These are phyloP conservation scores for Toxotes chatareus DNA, from an alignment of 2,113 vertebrate genomes.

Conservation along the genomic window DNA sequence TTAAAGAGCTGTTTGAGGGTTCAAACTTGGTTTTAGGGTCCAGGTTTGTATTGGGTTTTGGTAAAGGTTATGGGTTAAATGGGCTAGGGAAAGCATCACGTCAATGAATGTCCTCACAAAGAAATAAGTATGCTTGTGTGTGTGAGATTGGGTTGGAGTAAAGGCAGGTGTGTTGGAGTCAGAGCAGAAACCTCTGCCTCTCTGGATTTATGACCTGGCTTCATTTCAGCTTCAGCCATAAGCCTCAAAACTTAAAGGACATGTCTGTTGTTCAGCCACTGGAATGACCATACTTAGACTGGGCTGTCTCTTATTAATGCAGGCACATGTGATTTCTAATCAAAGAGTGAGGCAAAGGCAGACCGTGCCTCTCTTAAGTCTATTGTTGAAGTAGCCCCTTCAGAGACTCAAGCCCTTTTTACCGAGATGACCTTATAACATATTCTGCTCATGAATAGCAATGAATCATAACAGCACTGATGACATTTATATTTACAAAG, in stretches of 20 bases:
- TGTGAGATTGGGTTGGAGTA: not conserved
- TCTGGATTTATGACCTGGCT: not conserved
- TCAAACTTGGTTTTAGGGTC: no score
- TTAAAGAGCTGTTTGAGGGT: no score
- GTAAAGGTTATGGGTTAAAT: no score
- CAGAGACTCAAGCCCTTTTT: constrained; percentile 36
- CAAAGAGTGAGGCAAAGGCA: constrained; percentile 31
- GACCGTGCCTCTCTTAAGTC: constrained; percentile 10
- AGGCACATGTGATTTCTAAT: constrained; percentile 63
- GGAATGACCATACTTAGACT: constrained; percentile 52
- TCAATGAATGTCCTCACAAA: no score
- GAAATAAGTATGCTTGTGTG: no score
- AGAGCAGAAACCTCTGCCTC: not conserved
- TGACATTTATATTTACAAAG: constrained; percentile 38
- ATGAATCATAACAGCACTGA: constrained; percentile 15
- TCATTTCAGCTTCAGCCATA: not conserved
- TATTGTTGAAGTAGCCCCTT: constrained; percentile 53
- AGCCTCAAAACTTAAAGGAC: not conserved
- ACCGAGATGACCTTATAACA: constrained; percentile 46
- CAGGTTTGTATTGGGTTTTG: no score
- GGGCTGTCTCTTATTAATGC: constrained; percentile 65
- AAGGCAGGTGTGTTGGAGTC: not conserved
- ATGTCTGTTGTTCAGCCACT: constrained; percentile 13
- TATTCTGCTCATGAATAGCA: constrained; percentile 43
- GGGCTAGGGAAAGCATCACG: no score